Evolutionary conservation across 2,797 vertebrate genomes (phyloP), one percentile per base, ranked within the genome.

Genomic region (Anas georgica): DNA sequence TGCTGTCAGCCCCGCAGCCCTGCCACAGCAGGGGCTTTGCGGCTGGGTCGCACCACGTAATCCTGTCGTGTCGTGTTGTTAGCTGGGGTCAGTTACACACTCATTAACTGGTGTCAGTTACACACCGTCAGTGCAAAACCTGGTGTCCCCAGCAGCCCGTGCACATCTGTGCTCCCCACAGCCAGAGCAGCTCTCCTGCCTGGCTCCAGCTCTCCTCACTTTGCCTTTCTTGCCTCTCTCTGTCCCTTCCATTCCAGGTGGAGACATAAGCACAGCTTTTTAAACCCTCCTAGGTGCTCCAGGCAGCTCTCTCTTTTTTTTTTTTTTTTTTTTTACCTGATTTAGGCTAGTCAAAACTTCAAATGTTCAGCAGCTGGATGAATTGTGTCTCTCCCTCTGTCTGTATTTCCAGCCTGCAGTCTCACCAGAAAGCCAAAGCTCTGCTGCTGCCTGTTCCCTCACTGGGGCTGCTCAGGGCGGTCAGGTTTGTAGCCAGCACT

Each of bases 21-120:
- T 9, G 68, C 46, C 0, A 0, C 0, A 6, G 35, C 63, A 4
- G 3, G 60, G 29, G 60, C 56, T 56, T 31, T 1, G 3, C 43
- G 17, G 69, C 3, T 3, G 1, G 2, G 66, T 55, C 4, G 3
- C 70, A 6, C 39, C 6, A 0, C 2, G 12, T 8, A 0, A 33
- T 33, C 35, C 29, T 23, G 14, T 39, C n/a, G n/a, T 28, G 17
- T 39, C 50, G 33, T 22, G 11, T 21, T 63, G 45, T 6, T 4
- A 48, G 3, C 29, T 31, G 3, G 10, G 7, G 20, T 28, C 50
- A 52, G 8, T 54, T 6, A 0, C 14, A 15, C 62, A 1, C 9
- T 1, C 72, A 41, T 6, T 4, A 48, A 5, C 26, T 33, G 9
- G 10, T 14, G 13, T 50, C 48, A 52, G 2, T 58, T 6, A 0